Percentiles rank a stretch among this genome's conserved stretches.
Evolutionary conservation across 2,888 invertebrate genomes (phyloP).

Genomic region (Thereva unica): DNA sequence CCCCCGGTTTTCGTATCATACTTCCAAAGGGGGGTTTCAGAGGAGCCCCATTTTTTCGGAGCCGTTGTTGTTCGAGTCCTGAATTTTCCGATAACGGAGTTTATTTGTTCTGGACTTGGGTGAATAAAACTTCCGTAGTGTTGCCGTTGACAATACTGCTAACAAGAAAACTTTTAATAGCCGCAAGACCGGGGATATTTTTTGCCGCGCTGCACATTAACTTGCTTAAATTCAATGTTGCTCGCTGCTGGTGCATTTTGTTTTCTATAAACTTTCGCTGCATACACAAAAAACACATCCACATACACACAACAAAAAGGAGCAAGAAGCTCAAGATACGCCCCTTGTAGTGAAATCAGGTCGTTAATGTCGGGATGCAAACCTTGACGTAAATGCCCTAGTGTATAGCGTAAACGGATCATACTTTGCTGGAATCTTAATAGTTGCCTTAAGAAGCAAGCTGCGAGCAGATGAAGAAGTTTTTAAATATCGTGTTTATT

Average conservation of each 20-base stretch:
- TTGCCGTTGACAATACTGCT: constrained; percentile 10
- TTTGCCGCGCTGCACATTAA: too few relatives aligned
- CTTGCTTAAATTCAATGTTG: too few relatives aligned
- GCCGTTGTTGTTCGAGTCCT: not conserved
- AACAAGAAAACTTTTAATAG: constrained; percentile 24
- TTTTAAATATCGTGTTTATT: too few relatives aligned
- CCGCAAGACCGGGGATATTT: constrained; percentile 9
- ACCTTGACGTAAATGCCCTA: too few relatives aligned
- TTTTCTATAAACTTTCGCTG: constrained; percentile 11
- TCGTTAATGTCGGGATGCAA: too few relatives aligned
- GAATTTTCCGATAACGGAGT: constrained; percentile 9
- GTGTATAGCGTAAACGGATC: too few relatives aligned
- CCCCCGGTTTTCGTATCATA: not conserved
- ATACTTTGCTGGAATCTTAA: too few relatives aligned
- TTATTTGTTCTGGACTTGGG: constrained; percentile 11
- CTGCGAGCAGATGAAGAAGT: too few relatives aligned
- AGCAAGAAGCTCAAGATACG: too few relatives aligned
- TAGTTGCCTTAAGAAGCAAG: too few relatives aligned
- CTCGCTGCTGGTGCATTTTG: not conserved
- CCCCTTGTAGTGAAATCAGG: too few relatives aligned
- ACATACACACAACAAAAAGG: too few relatives aligned
- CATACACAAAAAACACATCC: not conserved
- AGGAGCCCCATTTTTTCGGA: not conserved
- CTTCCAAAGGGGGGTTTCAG: not conserved
- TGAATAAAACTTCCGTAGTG: constrained; percentile 1